Base-by-base conservation (phyloP, 1,140 invertebrate genomes). In the Lutraria rhynchaena region DNA sequence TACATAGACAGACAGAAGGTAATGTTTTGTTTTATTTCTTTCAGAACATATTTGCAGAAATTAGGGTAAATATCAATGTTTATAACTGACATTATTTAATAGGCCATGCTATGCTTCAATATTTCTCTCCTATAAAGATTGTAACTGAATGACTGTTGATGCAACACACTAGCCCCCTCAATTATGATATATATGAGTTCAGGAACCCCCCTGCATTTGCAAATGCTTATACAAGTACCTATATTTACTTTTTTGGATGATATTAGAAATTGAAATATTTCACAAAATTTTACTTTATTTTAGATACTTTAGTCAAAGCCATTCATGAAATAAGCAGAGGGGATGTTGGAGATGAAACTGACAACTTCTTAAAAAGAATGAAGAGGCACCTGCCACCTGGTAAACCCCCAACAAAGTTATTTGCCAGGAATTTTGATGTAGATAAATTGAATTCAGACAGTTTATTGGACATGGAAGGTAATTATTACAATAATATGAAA, bases 1-100 rank as follows among this genome's bases (percentile, higher is more conserved):
- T 80, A 15, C 65, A 58, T 70, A 53, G 76, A 58, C 76, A 69
- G 37, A 69, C 33, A 19, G 63, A 70, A 49, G 51, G 53, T 35
- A 57, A 31, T 24, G 13, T 11, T 33, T 27, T n/a, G 11, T 46
- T 33, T 80, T 37, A n/a, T 35, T 63, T 55, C n/a, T 24, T 53
- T 5, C 7, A 9, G 5, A 5, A 53, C 5, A 53, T 11, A 9
- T 5, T 53, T 17, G 4, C 5, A n/a, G 19, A 53, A n/a, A 11
- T 53, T 9, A 53, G 4, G 19, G 19, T 11, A 53, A 11, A 53
- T n/a, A n/a, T 53, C 3, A n/a, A 5, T 5, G 4, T 7, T 11
- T 5, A 53, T 5, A n/a, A 53, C 51, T 53, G 4, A 4, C 3
- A 11, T 24, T 11, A 53, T n/a, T 7, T 53, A n/a, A 24, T 53